Conservation (phyloP, 37 sponge, comb jelly and placozoan genomes). For the Crambe crambe region DNA sequence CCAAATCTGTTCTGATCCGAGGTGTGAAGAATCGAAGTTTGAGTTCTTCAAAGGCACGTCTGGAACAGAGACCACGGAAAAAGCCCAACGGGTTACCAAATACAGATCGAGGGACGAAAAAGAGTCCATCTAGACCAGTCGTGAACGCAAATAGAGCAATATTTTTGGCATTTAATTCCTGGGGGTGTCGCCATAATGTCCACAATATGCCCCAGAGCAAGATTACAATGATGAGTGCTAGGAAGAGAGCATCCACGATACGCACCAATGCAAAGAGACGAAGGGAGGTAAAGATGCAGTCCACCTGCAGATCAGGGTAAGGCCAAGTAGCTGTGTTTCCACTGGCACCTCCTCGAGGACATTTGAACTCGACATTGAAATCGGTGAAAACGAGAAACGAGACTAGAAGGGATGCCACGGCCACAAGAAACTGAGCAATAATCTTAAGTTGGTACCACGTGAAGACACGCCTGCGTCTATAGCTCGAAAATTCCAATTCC, state of each 20-base stretch:
- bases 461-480: constrained; percentile 7
- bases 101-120: constrained; percentile 19
- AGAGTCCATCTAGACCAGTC: constrained; percentile 20
- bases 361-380: constrained; percentile 36
- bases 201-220: constrained; percentile 28
- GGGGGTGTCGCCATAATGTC: constrained; percentile 26
- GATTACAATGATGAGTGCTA: constrained; percentile 8
- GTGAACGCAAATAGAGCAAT: constrained; percentile 46
- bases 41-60: neutral
- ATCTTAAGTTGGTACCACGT: constrained; percentile 34
- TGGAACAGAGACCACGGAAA: neutral
- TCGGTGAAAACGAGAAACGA: constrained; percentile 40
- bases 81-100: neutral
- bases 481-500: constrained; percentile 25
- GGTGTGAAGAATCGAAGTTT: constrained; percentile 9
- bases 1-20: constrained; percentile 20
- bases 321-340: neutral
- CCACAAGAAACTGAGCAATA: constrained; percentile 17
- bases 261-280: constrained; percentile 26
- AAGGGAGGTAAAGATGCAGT: constrained; percentile 46
- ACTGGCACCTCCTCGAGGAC: constrained; percentile 33
- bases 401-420: constrained; percentile 15
- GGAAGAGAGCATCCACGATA: constrained; percentile 27
- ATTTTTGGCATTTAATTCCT: constrained; percentile 9
- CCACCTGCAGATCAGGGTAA: neutral